phyloP scores from a whole-genome alignment of 2,113 vertebrate genomes.

The Anarhynchus alexandrinus region DNA sequence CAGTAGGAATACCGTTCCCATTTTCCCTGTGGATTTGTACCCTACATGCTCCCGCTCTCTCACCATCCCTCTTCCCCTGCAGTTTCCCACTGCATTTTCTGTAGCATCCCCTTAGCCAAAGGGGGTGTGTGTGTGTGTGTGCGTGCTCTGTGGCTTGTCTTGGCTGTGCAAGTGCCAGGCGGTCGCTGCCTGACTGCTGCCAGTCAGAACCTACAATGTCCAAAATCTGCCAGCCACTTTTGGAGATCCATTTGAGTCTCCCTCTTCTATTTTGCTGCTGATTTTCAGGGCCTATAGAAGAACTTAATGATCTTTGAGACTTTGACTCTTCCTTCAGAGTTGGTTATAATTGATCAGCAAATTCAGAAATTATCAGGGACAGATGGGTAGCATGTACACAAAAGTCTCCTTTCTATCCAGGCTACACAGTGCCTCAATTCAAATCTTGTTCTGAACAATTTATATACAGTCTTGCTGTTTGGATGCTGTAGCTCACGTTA shows the following conservation, averaged over 20 bases:
- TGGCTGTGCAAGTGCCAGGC: background rate
- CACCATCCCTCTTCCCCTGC: background rate
- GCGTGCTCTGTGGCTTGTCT: no score
- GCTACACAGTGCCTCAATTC: background rate
- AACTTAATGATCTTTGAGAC: background rate
- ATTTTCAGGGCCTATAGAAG: background rate
- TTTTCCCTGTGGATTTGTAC: background rate
- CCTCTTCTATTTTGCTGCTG: background rate
- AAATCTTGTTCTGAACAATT: background rate
- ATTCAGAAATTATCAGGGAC: background rate
- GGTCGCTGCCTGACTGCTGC: rapidly evolving
- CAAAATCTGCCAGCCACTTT: background rate
- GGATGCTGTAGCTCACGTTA: background rate
- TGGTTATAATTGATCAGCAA: background rate
- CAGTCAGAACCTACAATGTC: background rate
- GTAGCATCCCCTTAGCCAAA: background rate
- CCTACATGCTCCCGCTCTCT: background rate
- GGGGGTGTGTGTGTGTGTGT: no score
- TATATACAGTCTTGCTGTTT: background rate
- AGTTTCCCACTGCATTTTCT: background rate
- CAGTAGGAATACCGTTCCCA: background rate
- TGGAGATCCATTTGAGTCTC: background rate
- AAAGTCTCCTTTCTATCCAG: background rate
- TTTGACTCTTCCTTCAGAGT: background rate
- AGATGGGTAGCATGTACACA: background rate